Evolutionary conservation across 2,113 vertebrate species (phyloP), one percentile per base, ranked within the genome.

Genomic region (Zonotrichia leucophrys): DNA sequence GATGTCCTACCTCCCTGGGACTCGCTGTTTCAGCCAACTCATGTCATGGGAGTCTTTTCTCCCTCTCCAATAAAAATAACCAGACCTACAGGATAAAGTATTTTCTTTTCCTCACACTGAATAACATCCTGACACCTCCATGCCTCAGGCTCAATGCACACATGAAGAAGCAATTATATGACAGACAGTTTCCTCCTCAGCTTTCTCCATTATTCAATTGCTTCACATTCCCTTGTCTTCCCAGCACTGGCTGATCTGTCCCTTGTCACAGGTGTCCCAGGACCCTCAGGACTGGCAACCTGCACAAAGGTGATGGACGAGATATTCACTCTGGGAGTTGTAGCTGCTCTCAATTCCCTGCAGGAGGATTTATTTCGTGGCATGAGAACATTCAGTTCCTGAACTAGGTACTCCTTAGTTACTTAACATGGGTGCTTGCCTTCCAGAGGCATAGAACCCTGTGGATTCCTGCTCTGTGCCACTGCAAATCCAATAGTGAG

Each of bases 21-120:
- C 66, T 66, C 46, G 20, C 49, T 8, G 2, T 72, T 94, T 68
- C 22, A 55, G 11, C 21, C 31, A 69, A 0, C 46, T 85, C 20
- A n/a, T 64, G 22, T 76, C 49, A 27, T 28, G 16, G n/a, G 18
- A 89, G 37, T 41, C n/a, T 84, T 56, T 75, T 94, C 28, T 81
- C 55, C 17, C 24, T 87, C 47, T 53, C 47, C 74, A 78, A 3
- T 91, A 78, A 90, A 91, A 95, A 88, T 93, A 91, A 83, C 53
- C 30, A 55, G 74, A 67, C 44, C 30, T 88, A 70, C 59, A 93
- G 82, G 93, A 86, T 83, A 85, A 87, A 12, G 20, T 85, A 52
- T 91, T 95, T 95, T 90, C 87, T 90, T 92, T 90, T 91, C 87
- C 89, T 91, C 27, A 47, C 33, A 14, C 12, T 89, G 63, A 89